These are phyloP conservation scores for Macaria liturata DNA, from an alignment of 2,888 invertebrate species.

Conservation along the genomic window DNA sequence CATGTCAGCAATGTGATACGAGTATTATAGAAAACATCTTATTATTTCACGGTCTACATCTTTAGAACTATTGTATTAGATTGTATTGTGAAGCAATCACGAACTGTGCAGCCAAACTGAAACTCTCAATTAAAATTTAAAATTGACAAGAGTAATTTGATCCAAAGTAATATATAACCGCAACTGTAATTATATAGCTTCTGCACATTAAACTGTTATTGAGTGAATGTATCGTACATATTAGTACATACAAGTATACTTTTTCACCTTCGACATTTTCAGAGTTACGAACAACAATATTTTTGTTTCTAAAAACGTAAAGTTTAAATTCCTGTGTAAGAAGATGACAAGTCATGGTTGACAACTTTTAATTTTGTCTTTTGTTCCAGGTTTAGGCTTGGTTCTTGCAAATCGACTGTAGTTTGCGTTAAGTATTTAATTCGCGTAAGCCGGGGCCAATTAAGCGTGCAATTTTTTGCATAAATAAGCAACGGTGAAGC, in stretches of 20 bases:
- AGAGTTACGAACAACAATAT: no score
- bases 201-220: slow-evolving; percentile 2
- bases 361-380: slow-evolving; percentile 6
- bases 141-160: slow-evolving; percentile 13
- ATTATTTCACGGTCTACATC: no score
- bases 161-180: not conserved
- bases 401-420: slow-evolving; percentile 9
- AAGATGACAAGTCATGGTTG: slow-evolving; percentile 13
- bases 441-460: slow-evolving; percentile 12
- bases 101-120: not conserved
- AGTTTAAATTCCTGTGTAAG: not conserved
- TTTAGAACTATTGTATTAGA: no score
- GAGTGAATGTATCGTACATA: slow-evolving; percentile 8
- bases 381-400: slow-evolving; percentile 3
- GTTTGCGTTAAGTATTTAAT: slow-evolving; percentile 21
- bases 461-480: slow-evolving; percentile 37
- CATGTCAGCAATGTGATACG: no score
- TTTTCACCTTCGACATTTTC: no score
- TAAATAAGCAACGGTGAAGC: slow-evolving; percentile 41
- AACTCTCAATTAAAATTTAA: slow-evolving; percentile 9
- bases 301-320: no score
- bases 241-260: no score
- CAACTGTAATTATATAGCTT: not conserved
- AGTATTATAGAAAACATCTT: no score
- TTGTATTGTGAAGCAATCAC: not conserved